Conservation (phyloP, 1,140 invertebrate species). For the Drosophila melanogaster region Release_6_plus_ISO1_MT NT_037436.4:2527501-2528000, state of each 20-base stretch:
- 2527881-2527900: slow-evolving; percentile 6
- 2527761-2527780: too few species aligned
- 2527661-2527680: slow-evolving; percentile 27
- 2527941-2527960: slow-evolving; percentile 66
- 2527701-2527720: neutral
- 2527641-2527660: slow-evolving; percentile 24
- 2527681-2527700: neutral
- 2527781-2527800: too few species aligned
- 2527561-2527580: slow-evolving; percentile 61
- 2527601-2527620: slow-evolving; percentile 66
- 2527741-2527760: neutral
- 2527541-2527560: neutral
- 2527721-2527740: neutral
- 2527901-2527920: slow-evolving; percentile 9
- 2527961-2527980: slow-evolving; percentile 40
- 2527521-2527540: slow-evolving; percentile 3
- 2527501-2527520: slow-evolving; percentile 1
- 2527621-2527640: neutral
- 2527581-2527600: slow-evolving; percentile 65
- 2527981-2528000: slow-evolving; percentile 40
- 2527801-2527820: too few species aligned
- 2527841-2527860: slow-evolving; percentile 16
- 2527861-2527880: slow-evolving; percentile 12
- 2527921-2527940: slow-evolving; percentile 46
- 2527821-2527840: too few species aligned